Conservation (phyloP, 30 jellyfish, hydroid and myxozoan genomes). For the Phacellophora camtschatica region DNA sequence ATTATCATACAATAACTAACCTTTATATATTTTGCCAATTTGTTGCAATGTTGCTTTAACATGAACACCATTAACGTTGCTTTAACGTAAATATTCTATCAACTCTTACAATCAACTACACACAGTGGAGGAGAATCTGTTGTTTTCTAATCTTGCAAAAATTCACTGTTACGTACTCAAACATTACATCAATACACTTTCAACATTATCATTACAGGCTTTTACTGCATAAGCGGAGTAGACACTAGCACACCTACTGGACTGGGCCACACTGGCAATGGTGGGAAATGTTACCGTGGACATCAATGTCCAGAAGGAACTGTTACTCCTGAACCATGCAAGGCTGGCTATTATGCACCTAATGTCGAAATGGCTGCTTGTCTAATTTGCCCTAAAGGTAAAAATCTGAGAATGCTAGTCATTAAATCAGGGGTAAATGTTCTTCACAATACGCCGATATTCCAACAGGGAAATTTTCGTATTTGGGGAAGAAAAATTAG, state of each 20-base stretch:
- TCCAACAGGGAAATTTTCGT: neutral
- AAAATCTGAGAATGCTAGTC: neutral
- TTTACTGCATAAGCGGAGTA: slow-evolving; percentile 86
- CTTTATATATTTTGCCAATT: too few species aligned
- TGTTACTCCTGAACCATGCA: slow-evolving; percentile 77
- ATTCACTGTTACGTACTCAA: too few species aligned
- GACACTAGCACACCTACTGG: slow-evolving; percentile 75
- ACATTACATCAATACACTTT: too few species aligned
- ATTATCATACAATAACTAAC: too few species aligned
- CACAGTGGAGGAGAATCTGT: neutral
- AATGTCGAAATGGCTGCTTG: slow-evolving; percentile 59
- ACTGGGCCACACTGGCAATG: slow-evolving; percentile 82
- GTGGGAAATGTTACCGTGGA: slow-evolving; percentile 81
- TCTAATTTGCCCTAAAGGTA: slow-evolving; percentile 76
- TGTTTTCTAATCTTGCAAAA: neutral
- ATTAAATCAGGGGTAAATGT: neutral
- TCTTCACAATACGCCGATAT: neutral
- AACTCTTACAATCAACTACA: too few species aligned
- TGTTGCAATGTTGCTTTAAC: too few species aligned
- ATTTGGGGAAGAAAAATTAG: too few species aligned
- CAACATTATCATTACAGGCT: too few species aligned
- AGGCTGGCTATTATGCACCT: slow-evolving; percentile 78
- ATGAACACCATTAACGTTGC: too few species aligned
- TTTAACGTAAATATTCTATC: too few species aligned
- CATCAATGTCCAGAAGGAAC: slow-evolving; percentile 91